Evolutionary conservation across 2,113 vertebrate species (phyloP).

Genomic region (Pipra filicauda): DNA sequence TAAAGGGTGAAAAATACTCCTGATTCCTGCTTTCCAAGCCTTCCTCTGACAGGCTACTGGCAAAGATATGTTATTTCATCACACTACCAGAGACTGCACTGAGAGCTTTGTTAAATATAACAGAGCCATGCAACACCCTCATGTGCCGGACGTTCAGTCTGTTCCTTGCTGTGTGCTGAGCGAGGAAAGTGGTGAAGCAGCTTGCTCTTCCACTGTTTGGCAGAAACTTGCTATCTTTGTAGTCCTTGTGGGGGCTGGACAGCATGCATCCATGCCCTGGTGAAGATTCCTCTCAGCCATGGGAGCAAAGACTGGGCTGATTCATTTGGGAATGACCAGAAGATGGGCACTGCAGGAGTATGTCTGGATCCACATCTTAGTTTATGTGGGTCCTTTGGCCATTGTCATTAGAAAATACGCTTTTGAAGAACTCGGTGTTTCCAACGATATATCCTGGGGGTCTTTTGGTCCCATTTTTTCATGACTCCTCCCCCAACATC

Average conservation of each 20-base stretch:
- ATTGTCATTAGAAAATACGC: neutral
- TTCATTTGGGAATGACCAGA: neutral
- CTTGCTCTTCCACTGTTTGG: neutral
- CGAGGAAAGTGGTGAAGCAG: neutral
- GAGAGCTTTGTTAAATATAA: constrained; percentile 20
- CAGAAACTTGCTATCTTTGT: neutral
- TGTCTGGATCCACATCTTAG: neutral
- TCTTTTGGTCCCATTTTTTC: neutral
- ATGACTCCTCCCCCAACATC: fast-evolving
- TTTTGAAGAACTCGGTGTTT: neutral
- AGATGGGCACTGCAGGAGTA: neutral
- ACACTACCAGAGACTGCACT: neutral
- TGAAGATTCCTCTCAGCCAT: neutral
- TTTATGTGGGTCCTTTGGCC: neutral
- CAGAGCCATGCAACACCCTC: neutral
- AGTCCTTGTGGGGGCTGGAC: neutral
- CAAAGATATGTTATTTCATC: neutral
- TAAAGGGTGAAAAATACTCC: neutral
- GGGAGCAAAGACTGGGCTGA: neutral
- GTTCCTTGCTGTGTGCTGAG: neutral
- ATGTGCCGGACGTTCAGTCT: neutral
- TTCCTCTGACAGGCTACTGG: neutral
- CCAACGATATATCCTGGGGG: neutral
- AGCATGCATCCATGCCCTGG: neutral
- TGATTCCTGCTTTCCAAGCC: neutral